Percentiles rank a stretch among this genome's conserved stretches.
Conservation (phyloP, 2,113 vertebrate genomes). For the Onychostoma macrolepis region DNA sequence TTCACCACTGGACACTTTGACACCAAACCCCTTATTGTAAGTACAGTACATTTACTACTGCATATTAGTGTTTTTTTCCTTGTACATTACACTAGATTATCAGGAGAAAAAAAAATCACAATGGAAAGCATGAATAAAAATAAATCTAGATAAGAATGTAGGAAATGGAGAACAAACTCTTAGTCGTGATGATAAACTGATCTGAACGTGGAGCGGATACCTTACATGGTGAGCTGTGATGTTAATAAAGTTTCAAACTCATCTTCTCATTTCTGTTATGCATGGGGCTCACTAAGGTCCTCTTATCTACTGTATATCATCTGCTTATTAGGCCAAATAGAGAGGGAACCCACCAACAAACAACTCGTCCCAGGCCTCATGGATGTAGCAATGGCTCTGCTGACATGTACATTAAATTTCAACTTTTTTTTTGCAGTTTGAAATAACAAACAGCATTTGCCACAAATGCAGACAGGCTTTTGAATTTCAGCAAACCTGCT, state of each 20-base stretch:
- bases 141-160: slow-evolving; percentile 28
- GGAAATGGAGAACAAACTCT: slow-evolving; percentile 33
- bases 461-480: slow-evolving; percentile 6
- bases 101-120: slow-evolving; percentile 54
- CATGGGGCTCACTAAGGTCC: neutral
- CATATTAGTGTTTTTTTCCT: slow-evolving; percentile 60
- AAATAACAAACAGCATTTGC: neutral
- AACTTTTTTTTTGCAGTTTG: neutral
- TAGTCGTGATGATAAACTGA: neutral
- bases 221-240: neutral
- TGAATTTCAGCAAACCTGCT: slow-evolving; percentile 5
- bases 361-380: neutral
- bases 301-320: neutral
- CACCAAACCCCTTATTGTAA: slow-evolving; percentile 66
- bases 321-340: neutral
- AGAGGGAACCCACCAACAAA: neutral
- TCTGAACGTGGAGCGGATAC: neutral
- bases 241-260: neutral
- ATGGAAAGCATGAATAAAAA: slow-evolving; percentile 49
- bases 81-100: slow-evolving; percentile 56
- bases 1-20: slow-evolving; percentile 66
- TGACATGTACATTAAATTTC: neutral
- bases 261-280: neutral
- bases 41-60: slow-evolving; percentile 63
- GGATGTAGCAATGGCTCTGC: neutral